Base-by-base conservation (phyloP, 2,113 vertebrate genomes). In the Brachyhypopomus occidentalis region DNA sequence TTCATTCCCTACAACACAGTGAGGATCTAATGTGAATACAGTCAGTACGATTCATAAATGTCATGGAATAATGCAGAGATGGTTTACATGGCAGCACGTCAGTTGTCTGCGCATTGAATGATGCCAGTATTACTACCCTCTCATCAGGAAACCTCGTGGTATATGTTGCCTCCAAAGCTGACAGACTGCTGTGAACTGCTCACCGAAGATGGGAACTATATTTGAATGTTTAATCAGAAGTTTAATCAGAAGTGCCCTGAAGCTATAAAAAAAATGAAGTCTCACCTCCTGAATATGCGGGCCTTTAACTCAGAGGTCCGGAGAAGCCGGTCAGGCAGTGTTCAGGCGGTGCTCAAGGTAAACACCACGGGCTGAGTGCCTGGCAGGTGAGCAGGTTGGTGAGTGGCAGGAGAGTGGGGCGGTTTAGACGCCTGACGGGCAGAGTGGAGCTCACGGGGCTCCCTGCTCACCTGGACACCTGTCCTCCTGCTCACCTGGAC, bases 331-430 rank as follows among this genome's bases (percentile, higher is more conserved):
- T 23, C 14, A 58, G n/a, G 55, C 25, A 78, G 17, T n/a, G 22
- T n/a, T 19, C 41, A 77, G 75, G 52, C 1, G 19, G 48, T 19
- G n/a, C 75, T 66, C 25, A 19, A 56, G 74, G 63, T 58, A 27
- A 72, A 80, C 76, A 71, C 60, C 81, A 79, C 70, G 7, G 52
- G 48, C 75, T 56, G 70, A 56, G 27, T 72, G 75, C 58, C 75
- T 66, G 48, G 38, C 75, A 77, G 67, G 76, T 41, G 62, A 38
- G 64, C 16, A 14, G 25, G n/a, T 23, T 1, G 1, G 30, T 30
- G 30, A 30, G 30, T 30, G 23, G 34, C n/a, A 69, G 52, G 64
- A 30, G 27, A 8, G 34, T 48, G 25, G 16, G 45, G 0, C 12
- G 12, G 12, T 1, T 1, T 9, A 67, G 14, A 59, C 14, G 36